These are phyloP conservation scores for Scaptomyza reducta DNA, from an alignment of 2,888 invertebrate species.

Conservation along the genomic window DNA sequence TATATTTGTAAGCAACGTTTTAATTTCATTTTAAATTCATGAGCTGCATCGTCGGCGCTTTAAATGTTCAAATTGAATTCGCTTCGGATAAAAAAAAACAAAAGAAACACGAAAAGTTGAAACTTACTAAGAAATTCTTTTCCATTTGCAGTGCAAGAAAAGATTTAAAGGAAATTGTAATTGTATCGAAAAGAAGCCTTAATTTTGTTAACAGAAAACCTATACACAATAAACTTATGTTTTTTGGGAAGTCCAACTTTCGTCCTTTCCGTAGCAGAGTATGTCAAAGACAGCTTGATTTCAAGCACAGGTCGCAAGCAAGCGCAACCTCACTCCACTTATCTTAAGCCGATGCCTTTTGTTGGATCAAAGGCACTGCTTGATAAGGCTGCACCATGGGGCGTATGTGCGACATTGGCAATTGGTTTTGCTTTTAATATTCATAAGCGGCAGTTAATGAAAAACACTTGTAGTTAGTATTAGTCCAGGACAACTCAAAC, in stretches of 20 bases:
- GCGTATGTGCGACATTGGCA: slow-evolving; percentile 49
- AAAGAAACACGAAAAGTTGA: neutral
- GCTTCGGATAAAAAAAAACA: slow-evolving; percentile 2
- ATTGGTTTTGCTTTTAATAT: slow-evolving; percentile 73
- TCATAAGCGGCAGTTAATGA: slow-evolving; percentile 77
- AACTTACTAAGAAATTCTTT: neutral
- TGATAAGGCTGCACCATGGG: slow-evolving; percentile 34
- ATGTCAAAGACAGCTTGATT: slow-evolving; percentile 30
- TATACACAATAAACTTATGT: too few species aligned
- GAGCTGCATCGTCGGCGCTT: slow-evolving; percentile 50
- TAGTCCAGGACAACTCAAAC: slow-evolving; percentile 8
- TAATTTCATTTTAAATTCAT: slow-evolving; percentile 75
- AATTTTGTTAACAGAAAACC: too few species aligned
- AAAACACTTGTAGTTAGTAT: slow-evolving; percentile 70
- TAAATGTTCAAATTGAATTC: slow-evolving; percentile 45
- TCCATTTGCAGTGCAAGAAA: too few species aligned
- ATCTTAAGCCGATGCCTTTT: slow-evolving; percentile 43
- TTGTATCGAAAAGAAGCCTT: too few species aligned
- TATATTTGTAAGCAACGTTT: slow-evolving; percentile 53
- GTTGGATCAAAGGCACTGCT: slow-evolving; percentile 24
- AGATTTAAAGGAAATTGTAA: too few species aligned
- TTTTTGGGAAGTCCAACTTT: too few species aligned
- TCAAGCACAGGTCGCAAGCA: slow-evolving; percentile 25
- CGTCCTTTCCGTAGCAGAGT: too few species aligned
- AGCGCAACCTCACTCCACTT: neutral